These are phyloP conservation scores for Bhutanitis thaidina DNA, from an alignment of 2,888 invertebrate genomes.

Conservation along the genomic window DNA sequence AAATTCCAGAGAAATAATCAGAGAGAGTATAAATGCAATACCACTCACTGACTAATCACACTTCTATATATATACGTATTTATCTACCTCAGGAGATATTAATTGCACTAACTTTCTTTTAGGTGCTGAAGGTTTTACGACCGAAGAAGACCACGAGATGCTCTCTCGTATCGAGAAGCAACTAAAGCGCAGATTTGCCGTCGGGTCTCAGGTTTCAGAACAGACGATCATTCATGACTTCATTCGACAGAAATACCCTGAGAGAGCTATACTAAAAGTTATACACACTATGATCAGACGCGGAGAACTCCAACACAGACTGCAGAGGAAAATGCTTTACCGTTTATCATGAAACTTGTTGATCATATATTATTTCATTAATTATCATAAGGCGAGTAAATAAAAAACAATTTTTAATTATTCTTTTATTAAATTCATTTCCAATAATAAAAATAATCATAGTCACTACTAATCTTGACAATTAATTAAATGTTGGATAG, in stretches of 20 bases:
- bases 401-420: conserved; percentile 1
- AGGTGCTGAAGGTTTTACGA: conserved; percentile 99
- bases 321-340: conserved; percentile 98
- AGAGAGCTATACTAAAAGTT: conserved; percentile 92
- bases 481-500: background rate
- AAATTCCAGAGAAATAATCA: too few relatives aligned
- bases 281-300: conserved; percentile 96
- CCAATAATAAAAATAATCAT: conserved; percentile 1
- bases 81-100: too few relatives aligned
- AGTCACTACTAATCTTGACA: background rate
- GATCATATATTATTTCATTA: background rate
- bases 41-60: too few relatives aligned
- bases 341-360: conserved; percentile 84
- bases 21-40: too few relatives aligned
- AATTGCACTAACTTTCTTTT: conserved; percentile 1
- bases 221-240: conserved; percentile 95
- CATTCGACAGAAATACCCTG: conserved; percentile 90
- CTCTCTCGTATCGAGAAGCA: conserved; percentile 95
- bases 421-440: conserved; percentile 12
- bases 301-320: conserved; percentile 96
- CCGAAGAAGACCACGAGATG: conserved; percentile 95
- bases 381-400: background rate
- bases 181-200: conserved; percentile 94
- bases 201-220: conserved; percentile 98
- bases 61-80: too few relatives aligned